Percentiles rank a stretch among this genome's conserved stretches.
phyloP scores from a whole-genome alignment of 30 jellyfish, hydroid and myxozoan species.

The Aurelia sp. region DNA sequence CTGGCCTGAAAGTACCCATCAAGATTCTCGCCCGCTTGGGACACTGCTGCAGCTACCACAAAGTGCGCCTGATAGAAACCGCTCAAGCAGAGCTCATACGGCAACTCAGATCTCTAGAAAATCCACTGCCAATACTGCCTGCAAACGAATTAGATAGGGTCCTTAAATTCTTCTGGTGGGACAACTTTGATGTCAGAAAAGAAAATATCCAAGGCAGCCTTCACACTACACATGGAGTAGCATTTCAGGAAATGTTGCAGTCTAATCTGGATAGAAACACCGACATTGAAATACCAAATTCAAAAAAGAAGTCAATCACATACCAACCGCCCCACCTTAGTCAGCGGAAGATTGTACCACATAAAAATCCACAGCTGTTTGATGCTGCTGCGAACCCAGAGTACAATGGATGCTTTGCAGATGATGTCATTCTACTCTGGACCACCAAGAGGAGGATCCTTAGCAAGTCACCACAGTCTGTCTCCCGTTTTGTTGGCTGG shows the following conservation, averaged over 20 bases:
- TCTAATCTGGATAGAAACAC: background rate
- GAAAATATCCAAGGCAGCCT: background rate
- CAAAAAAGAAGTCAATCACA: background rate
- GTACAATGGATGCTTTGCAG: background rate
- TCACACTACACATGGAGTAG: constrained; percentile 19
- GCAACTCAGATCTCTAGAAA: background rate
- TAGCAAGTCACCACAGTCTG: background rate
- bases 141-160: background rate
- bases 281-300: background rate
- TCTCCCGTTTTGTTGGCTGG: constrained; percentile 36
- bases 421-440: background rate
- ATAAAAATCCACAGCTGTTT: no score
- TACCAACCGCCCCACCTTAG: no score
- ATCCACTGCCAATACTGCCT: background rate
- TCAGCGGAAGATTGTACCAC: no score
- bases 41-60: background rate
- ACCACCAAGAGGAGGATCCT: background rate
- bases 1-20: background rate
- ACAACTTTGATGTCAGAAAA: background rate
- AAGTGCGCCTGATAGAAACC: background rate
- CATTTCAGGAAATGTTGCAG: constrained; percentile 8
- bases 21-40: background rate
- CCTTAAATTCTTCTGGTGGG: background rate
- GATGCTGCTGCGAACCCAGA: no score
- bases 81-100: background rate